Evolutionary conservation across 2,113 vertebrate genomes (phyloP).

Genomic region (Corythornis madagascariensis): DNA sequence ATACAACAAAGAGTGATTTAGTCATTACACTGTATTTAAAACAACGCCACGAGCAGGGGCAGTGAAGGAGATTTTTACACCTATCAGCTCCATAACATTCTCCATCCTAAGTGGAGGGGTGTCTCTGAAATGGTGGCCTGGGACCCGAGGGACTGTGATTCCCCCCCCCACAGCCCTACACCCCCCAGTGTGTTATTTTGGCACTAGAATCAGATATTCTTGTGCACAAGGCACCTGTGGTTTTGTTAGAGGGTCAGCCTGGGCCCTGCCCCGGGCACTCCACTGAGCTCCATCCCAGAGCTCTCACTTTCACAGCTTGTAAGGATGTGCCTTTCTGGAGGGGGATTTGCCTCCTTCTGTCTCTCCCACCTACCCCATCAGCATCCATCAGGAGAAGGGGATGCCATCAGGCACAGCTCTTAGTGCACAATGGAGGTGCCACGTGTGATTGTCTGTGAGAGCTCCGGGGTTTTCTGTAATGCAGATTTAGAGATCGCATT

Average conservation of each 20-base stretch:
- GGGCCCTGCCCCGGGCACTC: fast-evolving
- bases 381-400: neutral
- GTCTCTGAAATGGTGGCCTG: fast-evolving
- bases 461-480: neutral
- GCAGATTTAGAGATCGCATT: conserved; percentile 29
- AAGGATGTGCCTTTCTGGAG: neutral
- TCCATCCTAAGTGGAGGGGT: neutral
- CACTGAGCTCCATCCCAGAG: fast-evolving
- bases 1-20: neutral
- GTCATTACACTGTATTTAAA: neutral
- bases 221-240: fast-evolving
- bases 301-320: neutral
- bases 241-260: neutral
- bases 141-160: neutral
- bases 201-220: neutral
- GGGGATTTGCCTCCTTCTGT: neutral
- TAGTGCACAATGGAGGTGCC: neutral
- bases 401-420: neutral
- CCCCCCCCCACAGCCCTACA: fast-evolving
- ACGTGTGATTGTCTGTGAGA: neutral
- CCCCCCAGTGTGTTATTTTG: neutral
- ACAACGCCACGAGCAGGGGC: neutral
- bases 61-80: neutral
- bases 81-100: neutral
- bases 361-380: neutral